These are phyloP conservation scores for Phallusia fumigata DNA, from an alignment of 23 tunicate species.

Conservation along the genomic window DNA sequence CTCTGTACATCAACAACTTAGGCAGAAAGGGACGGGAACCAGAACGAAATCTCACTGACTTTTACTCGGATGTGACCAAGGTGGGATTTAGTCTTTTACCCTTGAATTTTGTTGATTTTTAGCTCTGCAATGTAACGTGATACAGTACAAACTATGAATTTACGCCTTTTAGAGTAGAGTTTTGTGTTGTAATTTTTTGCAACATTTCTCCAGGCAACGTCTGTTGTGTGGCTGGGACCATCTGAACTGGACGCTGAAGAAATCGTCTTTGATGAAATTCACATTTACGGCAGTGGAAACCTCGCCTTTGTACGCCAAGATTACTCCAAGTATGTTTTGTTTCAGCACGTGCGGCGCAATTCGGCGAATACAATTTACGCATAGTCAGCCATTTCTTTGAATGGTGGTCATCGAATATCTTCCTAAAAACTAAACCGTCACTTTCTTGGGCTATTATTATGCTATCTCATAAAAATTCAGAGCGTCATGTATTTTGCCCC, in stretches of 20 bases:
- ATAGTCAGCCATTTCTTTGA: too few relatives aligned
- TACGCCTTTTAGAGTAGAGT: too few relatives aligned
- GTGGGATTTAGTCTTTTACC: background rate
- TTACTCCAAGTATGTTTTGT: slow-evolving; percentile 10
- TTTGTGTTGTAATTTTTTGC: too few relatives aligned
- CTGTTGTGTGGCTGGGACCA: slow-evolving; percentile 24
- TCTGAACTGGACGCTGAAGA: background rate
- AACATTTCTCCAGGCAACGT: slow-evolving; percentile 12
- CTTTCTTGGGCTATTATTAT: background rate
- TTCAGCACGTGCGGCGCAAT: too few relatives aligned
- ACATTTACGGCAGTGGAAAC: slow-evolving; percentile 23
- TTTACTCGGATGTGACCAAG: slow-evolving; percentile 15
- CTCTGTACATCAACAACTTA: slow-evolving; percentile 29
- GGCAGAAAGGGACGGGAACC: slow-evolving; percentile 4
- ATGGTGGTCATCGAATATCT: too few relatives aligned
- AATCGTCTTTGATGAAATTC: slow-evolving; percentile 28
- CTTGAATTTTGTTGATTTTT: too few relatives aligned
- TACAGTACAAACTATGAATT: too few relatives aligned
- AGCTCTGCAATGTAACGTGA: too few relatives aligned
- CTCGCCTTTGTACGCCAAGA: slow-evolving; percentile 25
- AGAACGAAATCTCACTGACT: slow-evolving; percentile 13
- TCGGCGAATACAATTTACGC: too few relatives aligned
- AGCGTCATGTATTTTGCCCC: too few relatives aligned
- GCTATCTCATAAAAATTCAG: too few relatives aligned
- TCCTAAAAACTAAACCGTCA: background rate